phyloP scores from a whole-genome alignment of 2,113 vertebrate genomes.

The Alouatta palliata region DNA sequence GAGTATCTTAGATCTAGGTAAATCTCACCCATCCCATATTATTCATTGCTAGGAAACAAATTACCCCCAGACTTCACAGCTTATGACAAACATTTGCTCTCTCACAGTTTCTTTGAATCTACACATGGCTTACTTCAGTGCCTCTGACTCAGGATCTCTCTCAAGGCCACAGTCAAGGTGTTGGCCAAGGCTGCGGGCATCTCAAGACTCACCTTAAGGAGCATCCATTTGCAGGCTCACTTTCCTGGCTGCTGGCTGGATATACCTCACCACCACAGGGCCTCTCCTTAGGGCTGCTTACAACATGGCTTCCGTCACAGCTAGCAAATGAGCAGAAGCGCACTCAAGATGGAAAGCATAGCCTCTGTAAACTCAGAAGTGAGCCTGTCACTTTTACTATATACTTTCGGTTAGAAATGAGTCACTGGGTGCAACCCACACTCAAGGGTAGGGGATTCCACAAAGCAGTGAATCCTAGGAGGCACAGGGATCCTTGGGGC shows the following conservation, averaged over 20 bases:
- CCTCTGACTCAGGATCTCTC: background rate
- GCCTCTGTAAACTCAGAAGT: background rate
- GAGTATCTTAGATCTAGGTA: no score
- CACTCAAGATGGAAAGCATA: background rate
- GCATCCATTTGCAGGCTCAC: background rate
- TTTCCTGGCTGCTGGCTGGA: background rate
- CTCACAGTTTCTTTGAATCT: background rate
- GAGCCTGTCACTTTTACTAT: background rate
- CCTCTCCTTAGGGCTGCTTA: no score
- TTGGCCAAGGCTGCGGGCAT: background rate
- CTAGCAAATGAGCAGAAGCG: background rate
- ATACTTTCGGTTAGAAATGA: background rate
- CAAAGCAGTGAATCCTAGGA: background rate
- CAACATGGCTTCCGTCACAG: background rate
- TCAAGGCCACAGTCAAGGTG: background rate
- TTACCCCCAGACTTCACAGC: background rate
- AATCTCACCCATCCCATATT: background rate
- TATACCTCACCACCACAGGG: accelerated
- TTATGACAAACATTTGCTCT: no score
- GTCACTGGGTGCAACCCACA: background rate
- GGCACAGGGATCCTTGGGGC: background rate
- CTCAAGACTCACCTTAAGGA: background rate
- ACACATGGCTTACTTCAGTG: background rate
- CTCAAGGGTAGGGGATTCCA: background rate
- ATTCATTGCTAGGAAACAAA: background rate